Evolutionary conservation across 2,888 invertebrate genomes (phyloP).

Genomic region (Pseudococcus longispinus): DNA sequence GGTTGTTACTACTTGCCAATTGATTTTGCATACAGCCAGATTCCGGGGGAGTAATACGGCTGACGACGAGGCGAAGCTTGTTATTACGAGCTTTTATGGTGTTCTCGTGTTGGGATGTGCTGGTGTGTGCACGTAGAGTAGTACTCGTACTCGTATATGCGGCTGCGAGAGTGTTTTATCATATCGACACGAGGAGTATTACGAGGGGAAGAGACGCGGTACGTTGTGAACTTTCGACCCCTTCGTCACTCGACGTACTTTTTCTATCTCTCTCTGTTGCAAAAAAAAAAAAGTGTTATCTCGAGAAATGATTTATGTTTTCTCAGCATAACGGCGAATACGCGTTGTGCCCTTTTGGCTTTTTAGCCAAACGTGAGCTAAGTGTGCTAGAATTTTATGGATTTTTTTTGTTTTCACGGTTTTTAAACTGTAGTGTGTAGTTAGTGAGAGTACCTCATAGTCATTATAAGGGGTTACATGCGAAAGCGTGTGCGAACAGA

Average conservation of each 20-base stretch:
- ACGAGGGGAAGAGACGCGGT: background rate
- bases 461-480: background rate
- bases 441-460: background rate
- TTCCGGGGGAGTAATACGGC: background rate
- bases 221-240: constrained; percentile 38
- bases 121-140: background rate
- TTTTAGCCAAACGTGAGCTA: background rate
- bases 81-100: constrained; percentile 38
- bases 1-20: constrained; percentile 33
- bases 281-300: background rate
- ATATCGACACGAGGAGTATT: background rate
- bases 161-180: background rate
- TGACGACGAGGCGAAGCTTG: background rate
- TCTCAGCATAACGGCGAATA: background rate
- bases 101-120: background rate
- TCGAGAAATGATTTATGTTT: constrained; percentile 33
- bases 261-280: background rate
- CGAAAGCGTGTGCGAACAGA: background rate
- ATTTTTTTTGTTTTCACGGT: background rate
- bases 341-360: background rate
- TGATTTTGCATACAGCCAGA: constrained; percentile 22
- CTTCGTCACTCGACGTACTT: background rate
- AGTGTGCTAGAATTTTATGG: background rate
- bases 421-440: background rate
- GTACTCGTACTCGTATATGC: background rate